Evolutionary conservation across 2,888 invertebrate species (phyloP).

Genomic region (Eristalis tenax): DNA sequence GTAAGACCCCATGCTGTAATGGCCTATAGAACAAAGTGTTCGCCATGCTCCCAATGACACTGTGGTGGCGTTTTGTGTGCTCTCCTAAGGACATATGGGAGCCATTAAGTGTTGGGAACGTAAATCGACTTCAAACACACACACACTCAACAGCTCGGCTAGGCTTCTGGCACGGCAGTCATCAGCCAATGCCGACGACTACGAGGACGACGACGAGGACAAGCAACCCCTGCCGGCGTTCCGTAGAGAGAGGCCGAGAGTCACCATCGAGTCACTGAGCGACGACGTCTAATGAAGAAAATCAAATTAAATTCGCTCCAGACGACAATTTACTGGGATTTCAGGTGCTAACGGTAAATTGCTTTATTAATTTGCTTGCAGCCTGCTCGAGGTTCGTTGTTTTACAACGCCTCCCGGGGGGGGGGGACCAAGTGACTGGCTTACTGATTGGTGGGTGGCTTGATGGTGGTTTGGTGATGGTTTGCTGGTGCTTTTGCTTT

Average conservation of each 20-base stretch:
- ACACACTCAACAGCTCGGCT: background rate
- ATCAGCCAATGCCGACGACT: background rate
- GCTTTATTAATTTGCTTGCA: slow-evolving; percentile 71
- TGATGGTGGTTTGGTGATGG: background rate
- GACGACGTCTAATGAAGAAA: slow-evolving; percentile 67
- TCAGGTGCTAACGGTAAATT: slow-evolving; percentile 72
- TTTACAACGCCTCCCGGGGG: slow-evolving; percentile 2
- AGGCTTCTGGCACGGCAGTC: background rate
- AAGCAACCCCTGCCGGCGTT: too few relatives aligned
- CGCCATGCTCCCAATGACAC: slow-evolving; percentile 50
- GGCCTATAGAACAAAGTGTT: slow-evolving; percentile 66
- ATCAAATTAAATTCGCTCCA: slow-evolving; percentile 72
- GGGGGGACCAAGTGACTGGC: slow-evolving; percentile 11
- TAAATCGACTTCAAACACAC: slow-evolving; percentile 53
- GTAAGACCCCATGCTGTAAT: slow-evolving; percentile 39
- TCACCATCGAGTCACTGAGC: background rate
- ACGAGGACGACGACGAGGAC: too few relatives aligned
- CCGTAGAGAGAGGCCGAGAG: too few relatives aligned
- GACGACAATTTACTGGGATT: slow-evolving; percentile 72
- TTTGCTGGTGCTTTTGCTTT: too few relatives aligned
- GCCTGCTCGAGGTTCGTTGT: slow-evolving; percentile 39
- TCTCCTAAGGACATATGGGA: slow-evolving; percentile 65
- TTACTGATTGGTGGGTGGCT: slow-evolving; percentile 9
- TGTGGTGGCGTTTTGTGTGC: slow-evolving; percentile 25
- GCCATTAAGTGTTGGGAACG: slow-evolving; percentile 58